Evolutionary conservation across 2,797 vertebrate genomes (phyloP), one percentile per base, ranked within the genome.

Genomic region (Clarias laeviceps): DNA sequence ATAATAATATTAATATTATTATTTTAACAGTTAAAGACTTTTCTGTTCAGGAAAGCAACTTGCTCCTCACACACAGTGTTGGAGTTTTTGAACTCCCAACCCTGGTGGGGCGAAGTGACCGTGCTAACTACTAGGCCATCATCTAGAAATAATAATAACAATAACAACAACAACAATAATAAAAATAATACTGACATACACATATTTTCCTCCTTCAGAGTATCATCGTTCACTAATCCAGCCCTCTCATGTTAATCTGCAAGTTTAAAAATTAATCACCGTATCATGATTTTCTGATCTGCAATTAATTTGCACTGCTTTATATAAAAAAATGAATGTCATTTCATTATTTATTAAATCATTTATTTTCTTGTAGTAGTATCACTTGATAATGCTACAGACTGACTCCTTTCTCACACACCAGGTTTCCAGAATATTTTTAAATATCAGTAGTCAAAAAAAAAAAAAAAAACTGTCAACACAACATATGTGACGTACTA

Each of bases 171-270:
- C 11, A 27, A 64, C 12, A 14, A 27, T 15, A 17, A 29, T 14
- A 15, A 68, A 17, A 18, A 66, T 7, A 32, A 65, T 15, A 65
- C 27, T 17, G 3, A 32, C 29, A 9, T 9, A 1, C 17, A 20
- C 64, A 2, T 29, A 17, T 34, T 34, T 34, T 57, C 15, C 45
- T 22, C 22, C 70, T 54, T 65, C 7, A 9, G 29, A 84, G 84
- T 24, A 74, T 65, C 70, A 66, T 77, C 27, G 29, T 80, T 62
- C n/a, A 80, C 17, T 56, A 61, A 66, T 56, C 61, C 45, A 24
- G 40, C n/a, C 24, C 74, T 73, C 40, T 80, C 66, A 70, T 82
- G 32, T 84, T 86, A 66, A 69, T 76, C 79, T 84, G 68, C 34
- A 57, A 84, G 56, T 84, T 66, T 37, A 20, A 22, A 34, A 37